These are phyloP conservation scores for Camelus dromedarius DNA, from an alignment of 2,113 vertebrate genomes.

Conservation along the genomic window DNA sequence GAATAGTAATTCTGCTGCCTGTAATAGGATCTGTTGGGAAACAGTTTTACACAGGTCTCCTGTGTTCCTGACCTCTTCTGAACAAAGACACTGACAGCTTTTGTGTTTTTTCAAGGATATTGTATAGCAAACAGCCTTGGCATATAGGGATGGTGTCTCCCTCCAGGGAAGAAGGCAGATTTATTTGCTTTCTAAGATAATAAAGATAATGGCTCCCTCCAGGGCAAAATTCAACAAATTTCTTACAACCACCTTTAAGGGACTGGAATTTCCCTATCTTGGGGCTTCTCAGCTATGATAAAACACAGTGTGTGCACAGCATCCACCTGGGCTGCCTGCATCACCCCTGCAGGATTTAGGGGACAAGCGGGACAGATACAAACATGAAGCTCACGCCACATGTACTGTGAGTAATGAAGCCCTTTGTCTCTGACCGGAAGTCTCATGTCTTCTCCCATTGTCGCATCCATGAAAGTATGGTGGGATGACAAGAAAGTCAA, in stretches of 20 bases:
- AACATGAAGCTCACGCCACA: neutral
- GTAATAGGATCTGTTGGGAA: neutral
- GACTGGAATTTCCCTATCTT: neutral
- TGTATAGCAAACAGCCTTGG: neutral
- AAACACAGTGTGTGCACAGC: neutral
- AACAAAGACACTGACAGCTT: neutral
- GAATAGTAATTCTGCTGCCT: neutral
- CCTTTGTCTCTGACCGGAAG: neutral
- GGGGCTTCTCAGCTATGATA: neutral
- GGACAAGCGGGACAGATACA: neutral
- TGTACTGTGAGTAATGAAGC: neutral
- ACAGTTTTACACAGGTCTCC: neutral
- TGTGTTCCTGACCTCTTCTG: neutral
- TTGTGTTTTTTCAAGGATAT: neutral
- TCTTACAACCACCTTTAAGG: neutral
- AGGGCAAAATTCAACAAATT: neutral
- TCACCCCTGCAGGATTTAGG: too few relatives aligned
- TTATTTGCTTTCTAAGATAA: too few relatives aligned
- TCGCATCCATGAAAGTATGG: neutral
- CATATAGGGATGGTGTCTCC: neutral
- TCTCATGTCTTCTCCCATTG: neutral
- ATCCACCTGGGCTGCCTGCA: neutral
- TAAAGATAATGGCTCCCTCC: neutral
- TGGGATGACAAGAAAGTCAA: neutral
- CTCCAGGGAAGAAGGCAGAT: neutral